A percentile compares a stretch with the other conserved stretches of the same genome.
Evolutionary conservation across 2,888 invertebrate species (phyloP).

Genomic region (Tipula lateralis): DNA sequence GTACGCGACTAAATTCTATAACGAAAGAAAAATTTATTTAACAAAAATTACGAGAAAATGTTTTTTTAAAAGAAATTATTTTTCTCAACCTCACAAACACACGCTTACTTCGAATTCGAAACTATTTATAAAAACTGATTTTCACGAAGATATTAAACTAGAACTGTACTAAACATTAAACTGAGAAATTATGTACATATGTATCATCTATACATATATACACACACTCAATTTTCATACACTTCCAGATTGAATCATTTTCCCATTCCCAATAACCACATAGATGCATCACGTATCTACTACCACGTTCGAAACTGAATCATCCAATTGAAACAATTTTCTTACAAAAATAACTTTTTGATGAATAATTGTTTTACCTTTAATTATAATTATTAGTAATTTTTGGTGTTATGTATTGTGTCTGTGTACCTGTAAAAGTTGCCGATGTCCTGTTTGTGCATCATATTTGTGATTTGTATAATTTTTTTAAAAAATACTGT

Average conservation of each 20-base stretch:
- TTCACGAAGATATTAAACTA: not conserved
- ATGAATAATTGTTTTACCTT: not conserved
- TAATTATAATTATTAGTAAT: conserved; percentile 19
- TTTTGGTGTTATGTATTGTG: not conserved
- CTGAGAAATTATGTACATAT: not conserved
- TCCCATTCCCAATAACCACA: not conserved
- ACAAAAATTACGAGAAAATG: not conserved
- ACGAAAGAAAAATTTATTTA: not conserved
- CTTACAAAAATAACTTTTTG: not conserved
- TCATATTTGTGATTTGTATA: not conserved
- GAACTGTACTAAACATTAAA: not conserved
- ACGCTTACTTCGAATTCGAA: not conserved
- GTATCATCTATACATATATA: too few relatives aligned
- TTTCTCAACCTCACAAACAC: not conserved
- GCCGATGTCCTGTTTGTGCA: not conserved
- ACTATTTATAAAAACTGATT: not conserved
- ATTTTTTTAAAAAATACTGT: not conserved
- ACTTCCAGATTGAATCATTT: not conserved
- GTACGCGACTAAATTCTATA: conserved; percentile 37
- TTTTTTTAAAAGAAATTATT: not conserved
- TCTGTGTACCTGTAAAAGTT: not conserved
- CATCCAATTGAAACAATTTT: not conserved
- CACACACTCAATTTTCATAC: not conserved
- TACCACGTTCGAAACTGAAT: not conserved
- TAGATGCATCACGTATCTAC: not conserved